Evolutionary conservation across 2,888 invertebrate species (phyloP), one percentile per base, ranked within the genome.

Genomic region (Megastigmus dorsalis): DNA sequence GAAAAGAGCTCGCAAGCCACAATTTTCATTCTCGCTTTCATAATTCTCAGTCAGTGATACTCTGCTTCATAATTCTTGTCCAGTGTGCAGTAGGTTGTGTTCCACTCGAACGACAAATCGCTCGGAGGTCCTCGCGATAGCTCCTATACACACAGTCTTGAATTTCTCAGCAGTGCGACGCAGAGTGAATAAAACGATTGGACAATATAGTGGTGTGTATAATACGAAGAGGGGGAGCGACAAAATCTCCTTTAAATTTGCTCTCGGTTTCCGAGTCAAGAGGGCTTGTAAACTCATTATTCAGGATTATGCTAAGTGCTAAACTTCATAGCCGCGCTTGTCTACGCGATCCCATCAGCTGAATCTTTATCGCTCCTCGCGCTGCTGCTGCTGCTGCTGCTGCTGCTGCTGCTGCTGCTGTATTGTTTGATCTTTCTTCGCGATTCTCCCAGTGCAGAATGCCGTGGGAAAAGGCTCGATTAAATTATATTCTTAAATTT

Each of bases 271-370:
- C 36, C n/a, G n/a, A 13, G 23, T n/a, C n/a, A 65, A 28, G 69
- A 71, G 52, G 36, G 74, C 71, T 75, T 54, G 69, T 67, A 77
- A 74, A 76, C 68, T 76, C 68, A 72, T 76, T 76, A 71, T 68
- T 76, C 71, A 71, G 66, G 74, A 74, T 76, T 76, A 71, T 76
- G 67, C 45, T 68, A 72, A 71, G 71, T 74, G 59, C 43, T 60
- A 41, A 74, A 74, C 45, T 77, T 74, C 54, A 67, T 62, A 59
- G 68, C 60, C 52, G 20, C n/a, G n/a, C n/a, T 66, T 55, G 52
- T 70, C 38, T 57, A 45, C 26, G 20, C 18, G 57, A 66, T 60
- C 30, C 45, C 52, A 68, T 68, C 65, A 13, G 65, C 36, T n/a
- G 65, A 71, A 63, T 62, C 45, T 59, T 72, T 76, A 75, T 75